These are phyloP conservation scores for Jordanella pulchra DNA, from an alignment of 2,797 vertebrate genomes.

Conservation along the genomic window DNA sequence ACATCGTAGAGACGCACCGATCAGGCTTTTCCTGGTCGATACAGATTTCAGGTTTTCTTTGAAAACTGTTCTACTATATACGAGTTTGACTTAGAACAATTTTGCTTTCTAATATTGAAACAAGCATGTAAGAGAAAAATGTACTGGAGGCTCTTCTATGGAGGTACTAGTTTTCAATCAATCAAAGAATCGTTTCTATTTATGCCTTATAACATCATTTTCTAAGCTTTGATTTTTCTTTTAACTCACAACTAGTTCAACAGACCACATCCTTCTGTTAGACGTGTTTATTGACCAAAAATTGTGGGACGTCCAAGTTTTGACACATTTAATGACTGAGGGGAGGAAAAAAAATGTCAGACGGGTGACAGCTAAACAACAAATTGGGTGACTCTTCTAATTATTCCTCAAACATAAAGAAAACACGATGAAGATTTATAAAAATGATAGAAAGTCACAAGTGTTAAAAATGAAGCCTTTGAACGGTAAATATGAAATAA, in stretches of 20 bases:
- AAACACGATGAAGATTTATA: too few relatives aligned
- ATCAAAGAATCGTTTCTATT: background rate
- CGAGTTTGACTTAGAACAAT: background rate
- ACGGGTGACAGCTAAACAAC: background rate
- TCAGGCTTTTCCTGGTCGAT: too few relatives aligned
- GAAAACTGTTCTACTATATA: background rate
- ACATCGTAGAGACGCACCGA: background rate
- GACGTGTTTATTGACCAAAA: background rate
- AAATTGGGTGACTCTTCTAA: background rate
- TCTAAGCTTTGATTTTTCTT: background rate
- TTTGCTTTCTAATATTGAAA: background rate
- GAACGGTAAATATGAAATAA: too few relatives aligned
- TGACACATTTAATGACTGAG: too few relatives aligned
- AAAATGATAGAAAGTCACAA: too few relatives aligned
- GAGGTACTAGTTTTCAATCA: background rate
- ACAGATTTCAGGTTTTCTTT: background rate
- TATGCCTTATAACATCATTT: background rate
- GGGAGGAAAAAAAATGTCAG: background rate
- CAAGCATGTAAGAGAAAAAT: background rate
- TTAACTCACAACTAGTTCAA: background rate
- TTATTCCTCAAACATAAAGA: too few relatives aligned
- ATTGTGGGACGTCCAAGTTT: too few relatives aligned
- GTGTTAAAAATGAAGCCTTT: too few relatives aligned
- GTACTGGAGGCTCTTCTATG: background rate
- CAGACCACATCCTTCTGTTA: too few relatives aligned